phyloP scores from a whole-genome alignment of 2,888 invertebrate genomes.

The Stenolophus ochropezus region DNA sequence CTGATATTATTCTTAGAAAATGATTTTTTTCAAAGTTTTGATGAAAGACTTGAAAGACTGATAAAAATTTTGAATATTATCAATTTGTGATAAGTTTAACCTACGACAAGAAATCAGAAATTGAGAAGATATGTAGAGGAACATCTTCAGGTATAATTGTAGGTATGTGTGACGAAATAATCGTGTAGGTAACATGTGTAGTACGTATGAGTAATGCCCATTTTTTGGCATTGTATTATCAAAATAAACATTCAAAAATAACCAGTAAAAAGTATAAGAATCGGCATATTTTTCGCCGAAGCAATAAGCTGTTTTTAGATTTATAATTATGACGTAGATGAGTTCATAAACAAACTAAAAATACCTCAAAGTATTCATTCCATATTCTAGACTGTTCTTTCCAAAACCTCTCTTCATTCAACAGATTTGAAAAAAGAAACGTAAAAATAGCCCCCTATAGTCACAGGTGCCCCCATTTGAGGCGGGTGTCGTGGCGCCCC shows the following conservation, averaged over 20 bases:
- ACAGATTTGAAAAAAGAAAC: neutral
- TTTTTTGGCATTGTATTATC: neutral
- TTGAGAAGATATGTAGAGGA: too few species aligned
- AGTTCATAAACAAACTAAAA: slow-evolving; percentile 45
- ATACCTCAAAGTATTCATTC: slow-evolving; percentile 37
- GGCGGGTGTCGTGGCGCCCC: neutral
- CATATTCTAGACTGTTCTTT: slow-evolving; percentile 7
- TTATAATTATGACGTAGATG: slow-evolving; percentile 35
- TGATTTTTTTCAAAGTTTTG: too few species aligned
- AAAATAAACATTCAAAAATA: neutral
- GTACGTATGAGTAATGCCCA: too few species aligned
- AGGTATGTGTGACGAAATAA: too few species aligned
- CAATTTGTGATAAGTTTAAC: too few species aligned
- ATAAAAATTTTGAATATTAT: too few species aligned
- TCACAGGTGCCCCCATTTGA: neutral
- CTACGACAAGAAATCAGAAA: too few species aligned
- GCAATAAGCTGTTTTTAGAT: slow-evolving; percentile 18
- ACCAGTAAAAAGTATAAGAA: neutral
- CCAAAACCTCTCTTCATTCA: neutral
- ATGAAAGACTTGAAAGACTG: too few species aligned
- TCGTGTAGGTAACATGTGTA: too few species aligned
- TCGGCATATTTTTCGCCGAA: neutral
- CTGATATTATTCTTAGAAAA: too few species aligned
- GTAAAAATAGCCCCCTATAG: neutral
- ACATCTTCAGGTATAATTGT: too few species aligned